Evolutionary conservation across 1,140 invertebrate genomes (phyloP), one percentile per base, ranked within the genome.

Genomic region (Temnothorax nylanderi): DNA sequence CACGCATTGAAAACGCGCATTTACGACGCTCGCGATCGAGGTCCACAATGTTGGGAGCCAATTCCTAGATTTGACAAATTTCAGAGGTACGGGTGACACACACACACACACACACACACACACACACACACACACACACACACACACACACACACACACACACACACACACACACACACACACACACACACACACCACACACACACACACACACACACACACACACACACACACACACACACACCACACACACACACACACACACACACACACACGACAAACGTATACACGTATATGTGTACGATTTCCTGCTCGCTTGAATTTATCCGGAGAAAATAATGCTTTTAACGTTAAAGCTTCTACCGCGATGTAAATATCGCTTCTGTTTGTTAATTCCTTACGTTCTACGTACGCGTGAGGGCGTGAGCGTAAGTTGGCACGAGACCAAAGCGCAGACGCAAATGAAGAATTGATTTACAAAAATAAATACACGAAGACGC

Each of bases 1-100:
- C 92, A 89, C 91, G 86, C 88, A 90, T 60, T 54, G 69, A 13
- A 74, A 60, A 60, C 16, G 78, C 75, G 5, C 41, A 16, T 26
- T 51, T 64, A 56, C 34, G 34, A 41, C 37, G 49, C 5, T 13
- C n/a, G 11, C 37, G 37, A 71, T 54, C 13, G 1, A 80, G 13
- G 32, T 54, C 34, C 75, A 34, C 76, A 44, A 21, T 80, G 0
- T 32, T 6, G 32, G 18, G 0, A 47, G 8, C 8, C 49, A 71
- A 71, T 81, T 82, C 18, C 3, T 21, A 49, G 26, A 49, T 62
- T 60, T 60, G 80, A 82, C 7, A 16, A 41, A 54, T 81, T 81
- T 71, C 47, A 21, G 34, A 26, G 32, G 3, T 51, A 49, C 47
- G 2, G 13, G 18, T 78, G n/a, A 75, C 51, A 41, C 26, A 26